phyloP scores from a whole-genome alignment of 2,888 invertebrate genomes.

The Spisula solida region DNA sequence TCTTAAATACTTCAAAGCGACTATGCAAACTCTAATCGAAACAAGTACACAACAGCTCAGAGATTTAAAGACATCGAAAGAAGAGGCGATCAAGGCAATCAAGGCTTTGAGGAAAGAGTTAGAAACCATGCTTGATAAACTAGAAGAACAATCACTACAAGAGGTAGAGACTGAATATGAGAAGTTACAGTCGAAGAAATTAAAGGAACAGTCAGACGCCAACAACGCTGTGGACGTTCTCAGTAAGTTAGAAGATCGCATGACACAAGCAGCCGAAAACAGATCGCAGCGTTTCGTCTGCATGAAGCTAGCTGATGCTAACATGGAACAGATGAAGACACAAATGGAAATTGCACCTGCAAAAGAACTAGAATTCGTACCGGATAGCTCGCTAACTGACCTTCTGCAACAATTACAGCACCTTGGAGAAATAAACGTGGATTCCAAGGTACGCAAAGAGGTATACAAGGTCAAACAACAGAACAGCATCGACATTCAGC shows the following conservation, averaged over 20 bases:
- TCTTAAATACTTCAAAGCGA: background rate
- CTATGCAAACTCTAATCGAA: background rate
- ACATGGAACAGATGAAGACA: background rate
- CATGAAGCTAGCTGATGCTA: conserved; percentile 18
- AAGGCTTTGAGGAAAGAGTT: conserved; percentile 12
- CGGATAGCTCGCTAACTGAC: background rate
- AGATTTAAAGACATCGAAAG: conserved; percentile 10
- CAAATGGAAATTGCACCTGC: background rate
- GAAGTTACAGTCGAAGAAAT: background rate
- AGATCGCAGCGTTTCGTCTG: conserved; percentile 18
- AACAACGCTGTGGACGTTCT: background rate
- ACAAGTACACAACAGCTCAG: background rate
- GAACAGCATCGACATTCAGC: background rate
- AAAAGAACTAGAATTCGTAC: background rate
- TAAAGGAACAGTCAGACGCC: background rate
- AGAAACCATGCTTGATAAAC: background rate
- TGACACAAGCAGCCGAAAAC: background rate
- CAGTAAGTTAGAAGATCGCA: background rate
- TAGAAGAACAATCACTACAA: background rate
- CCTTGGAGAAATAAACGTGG: background rate
- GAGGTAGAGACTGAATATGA: background rate
- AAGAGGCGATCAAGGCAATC: background rate
- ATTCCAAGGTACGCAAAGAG: background rate
- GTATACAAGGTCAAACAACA: background rate
- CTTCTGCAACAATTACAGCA: background rate